Evolutionary conservation across 2,113 vertebrate genomes (phyloP).

Genomic region (Columbina picui): DNA sequence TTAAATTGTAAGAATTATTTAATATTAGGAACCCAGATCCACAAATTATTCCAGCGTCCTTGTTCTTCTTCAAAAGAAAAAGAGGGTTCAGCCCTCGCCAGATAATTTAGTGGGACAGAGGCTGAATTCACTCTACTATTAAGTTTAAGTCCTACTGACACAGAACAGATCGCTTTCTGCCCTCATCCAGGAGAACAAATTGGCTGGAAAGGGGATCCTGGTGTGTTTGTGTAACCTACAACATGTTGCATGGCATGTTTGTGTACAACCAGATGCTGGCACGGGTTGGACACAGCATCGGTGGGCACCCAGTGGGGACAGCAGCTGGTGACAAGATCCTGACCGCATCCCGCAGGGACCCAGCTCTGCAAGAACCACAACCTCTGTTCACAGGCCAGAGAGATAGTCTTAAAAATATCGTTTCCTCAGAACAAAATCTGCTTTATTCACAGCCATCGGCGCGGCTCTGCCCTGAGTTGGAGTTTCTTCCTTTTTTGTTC

Average conservation of each 20-base stretch:
- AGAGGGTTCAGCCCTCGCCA: constrained; percentile 59
- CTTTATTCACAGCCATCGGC: not conserved
- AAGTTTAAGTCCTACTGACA: not conserved
- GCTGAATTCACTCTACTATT: constrained; percentile 13
- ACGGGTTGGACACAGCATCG: not conserved
- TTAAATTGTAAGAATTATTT: constrained; percentile 82
- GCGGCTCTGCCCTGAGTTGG: not conserved
- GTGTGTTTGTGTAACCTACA: not conserved
- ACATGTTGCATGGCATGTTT: not conserved
- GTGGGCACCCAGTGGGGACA: not conserved
- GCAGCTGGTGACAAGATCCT: no score
- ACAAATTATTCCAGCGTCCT: constrained; percentile 72
- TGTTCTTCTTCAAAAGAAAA: constrained; percentile 70
- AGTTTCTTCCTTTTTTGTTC: not conserved
- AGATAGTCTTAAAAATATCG: accelerated
- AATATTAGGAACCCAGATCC: constrained; percentile 72
- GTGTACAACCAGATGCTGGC: not conserved
- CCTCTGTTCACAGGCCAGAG: not conserved
- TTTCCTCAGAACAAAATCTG: not conserved
- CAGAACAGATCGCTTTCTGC: not conserved
- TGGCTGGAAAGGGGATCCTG: not conserved
- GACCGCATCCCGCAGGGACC: no score
- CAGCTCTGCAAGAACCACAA: accelerated
- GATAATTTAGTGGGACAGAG: constrained; percentile 63
- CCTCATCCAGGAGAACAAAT: not conserved